phyloP scores from a whole-genome alignment of 35 echinoderm and acorn worm genomes.

The Apostichopus californicus region DNA sequence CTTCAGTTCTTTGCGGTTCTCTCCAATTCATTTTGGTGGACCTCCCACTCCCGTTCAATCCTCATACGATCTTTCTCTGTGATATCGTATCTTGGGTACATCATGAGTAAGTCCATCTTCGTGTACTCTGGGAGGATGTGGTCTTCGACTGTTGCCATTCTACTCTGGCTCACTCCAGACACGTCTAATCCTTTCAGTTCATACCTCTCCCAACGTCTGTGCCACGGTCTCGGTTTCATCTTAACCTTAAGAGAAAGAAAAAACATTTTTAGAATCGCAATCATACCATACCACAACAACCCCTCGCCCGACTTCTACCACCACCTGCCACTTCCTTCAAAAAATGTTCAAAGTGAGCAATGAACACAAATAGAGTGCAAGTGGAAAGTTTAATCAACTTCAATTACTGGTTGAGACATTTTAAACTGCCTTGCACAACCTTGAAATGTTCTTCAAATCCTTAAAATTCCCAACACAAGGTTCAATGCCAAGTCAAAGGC shows the following conservation, averaged over 20 bases:
- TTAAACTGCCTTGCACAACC: too few species aligned
- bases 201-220: constrained; percentile 83
- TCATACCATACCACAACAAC: too few species aligned
- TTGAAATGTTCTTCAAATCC: too few species aligned
- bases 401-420: too few species aligned
- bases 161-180: constrained; percentile 54
- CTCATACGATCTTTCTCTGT: constrained; percentile 58
- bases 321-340: too few species aligned
- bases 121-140: constrained; percentile 69
- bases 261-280: not conserved
- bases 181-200: constrained; percentile 81
- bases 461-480: too few species aligned
- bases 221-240: constrained; percentile 94
- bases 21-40: constrained; percentile 55
- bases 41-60: constrained; percentile 61
- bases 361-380: too few species aligned
- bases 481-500: too few species aligned
- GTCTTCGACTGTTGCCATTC: constrained; percentile 58
- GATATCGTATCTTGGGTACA: constrained; percentile 43
- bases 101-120: constrained; percentile 76
- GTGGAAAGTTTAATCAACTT: too few species aligned
- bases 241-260: constrained; percentile 69
- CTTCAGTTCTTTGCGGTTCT: not conserved
- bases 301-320: too few species aligned
- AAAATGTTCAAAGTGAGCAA: too few species aligned